Base-by-base conservation (phyloP, 2,113 vertebrate species). In the Leiothrix lutea region DNA sequence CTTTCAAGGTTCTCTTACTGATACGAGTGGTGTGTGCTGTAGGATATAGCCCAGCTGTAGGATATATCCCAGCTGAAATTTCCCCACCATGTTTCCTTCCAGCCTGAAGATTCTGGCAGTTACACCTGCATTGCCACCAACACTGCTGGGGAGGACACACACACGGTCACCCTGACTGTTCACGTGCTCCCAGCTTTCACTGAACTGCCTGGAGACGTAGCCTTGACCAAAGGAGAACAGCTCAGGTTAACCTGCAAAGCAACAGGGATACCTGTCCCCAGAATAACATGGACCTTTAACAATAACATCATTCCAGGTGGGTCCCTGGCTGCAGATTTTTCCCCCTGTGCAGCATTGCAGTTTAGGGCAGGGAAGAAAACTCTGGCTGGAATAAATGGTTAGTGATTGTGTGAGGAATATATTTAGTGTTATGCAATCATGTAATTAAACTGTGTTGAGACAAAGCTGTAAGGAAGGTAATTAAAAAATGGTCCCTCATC, bases 261-360 rank as follows among this genome's bases (percentile, higher is more conserved):
- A 91, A 96, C 86, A 25, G 99, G 99, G 42, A 74, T 98, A 95
- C 99, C 99, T 28, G 45, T 97, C 51, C 99, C 99, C 50, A 98
- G 93, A 94, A 98, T 99, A 95, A 98, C 98, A 0, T 99, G 99
- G 99, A 98, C 98, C 29, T 99, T 99, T 97, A 99, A 99, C 90
- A 99, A 99, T 94, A 99, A 98, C 93, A 98, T 99, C 38, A 97
- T 99, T 80, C 98, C 99, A 97, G 99, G 99, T 99, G 79, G 56
- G 97, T 64, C 26, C 21, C 56, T 75, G 4, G 1, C 50, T 72
- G 62, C 40, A 20, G 38, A 51, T 17, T 77, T 40, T 50, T 75
- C 45, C 8, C 12, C 51, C 5, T 35, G 2, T 2, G 2, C 38
- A 84, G 23, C 26, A 13, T 17, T 85, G 38, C 22, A 42, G 21